Percentiles rank a stretch among this genome's conserved stretches.
These are phyloP conservation scores for Drosophila phalerata DNA, from an alignment of 2,888 invertebrate species.

Conservation along the genomic window DNA sequence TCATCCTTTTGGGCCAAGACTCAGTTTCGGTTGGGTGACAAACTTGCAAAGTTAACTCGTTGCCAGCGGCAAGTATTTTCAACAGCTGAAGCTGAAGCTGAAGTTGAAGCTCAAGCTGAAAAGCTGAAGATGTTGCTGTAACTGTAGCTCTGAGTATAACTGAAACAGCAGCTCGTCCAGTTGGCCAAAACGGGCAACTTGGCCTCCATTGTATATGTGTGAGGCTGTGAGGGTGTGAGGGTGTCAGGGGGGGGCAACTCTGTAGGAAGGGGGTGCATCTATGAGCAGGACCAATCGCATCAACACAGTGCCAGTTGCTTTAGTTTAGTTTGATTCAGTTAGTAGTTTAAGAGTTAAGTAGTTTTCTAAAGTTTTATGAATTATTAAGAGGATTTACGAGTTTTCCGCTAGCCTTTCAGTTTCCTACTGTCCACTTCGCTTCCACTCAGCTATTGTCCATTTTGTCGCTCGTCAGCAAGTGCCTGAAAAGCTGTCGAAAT, in stretches of 20 bases:
- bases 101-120: slow-evolving; percentile 37
- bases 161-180: slow-evolving; percentile 40
- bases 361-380: slow-evolving; percentile 78
- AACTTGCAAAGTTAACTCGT: slow-evolving; percentile 72
- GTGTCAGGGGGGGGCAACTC: neutral
- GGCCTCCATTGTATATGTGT: slow-evolving; percentile 28
- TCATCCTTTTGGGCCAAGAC: slow-evolving; percentile 33
- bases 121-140: slow-evolving; percentile 37
- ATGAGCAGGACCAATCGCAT: slow-evolving; percentile 26
- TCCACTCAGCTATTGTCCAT: slow-evolving; percentile 20
- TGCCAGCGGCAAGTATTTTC: slow-evolving; percentile 63
- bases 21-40: slow-evolving; percentile 66
- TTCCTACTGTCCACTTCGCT: slow-evolving; percentile 36
- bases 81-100: slow-evolving; percentile 48
- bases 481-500: slow-evolving; percentile 78
- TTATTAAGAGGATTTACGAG: slow-evolving; percentile 79
- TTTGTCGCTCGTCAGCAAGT: slow-evolving; percentile 68
- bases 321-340: slow-evolving; percentile 79
- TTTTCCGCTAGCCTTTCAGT: slow-evolving; percentile 78
- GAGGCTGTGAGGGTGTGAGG: no score
- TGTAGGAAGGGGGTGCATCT: neutral
- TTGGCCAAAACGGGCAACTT: slow-evolving; percentile 41
- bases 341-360: slow-evolving; percentile 80
- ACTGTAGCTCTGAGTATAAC: slow-evolving; percentile 29
- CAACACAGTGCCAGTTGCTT: slow-evolving; percentile 63